Conservation (phyloP, 2,888 invertebrate genomes). For the Volucella bombylans region DNA sequence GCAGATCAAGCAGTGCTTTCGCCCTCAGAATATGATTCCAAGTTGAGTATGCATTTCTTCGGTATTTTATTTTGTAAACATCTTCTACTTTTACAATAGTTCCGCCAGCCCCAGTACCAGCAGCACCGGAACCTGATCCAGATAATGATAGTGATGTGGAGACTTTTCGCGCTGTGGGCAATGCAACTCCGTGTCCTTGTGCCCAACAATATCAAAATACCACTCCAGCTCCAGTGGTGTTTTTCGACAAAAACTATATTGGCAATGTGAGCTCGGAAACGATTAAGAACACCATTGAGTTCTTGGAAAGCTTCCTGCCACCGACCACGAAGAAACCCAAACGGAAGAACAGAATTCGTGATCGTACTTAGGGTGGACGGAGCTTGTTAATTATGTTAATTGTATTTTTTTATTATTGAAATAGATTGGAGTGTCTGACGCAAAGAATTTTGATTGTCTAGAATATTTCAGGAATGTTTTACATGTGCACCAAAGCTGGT, state of each 20-base stretch:
- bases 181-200: conserved; percentile 76
- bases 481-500: too few species aligned
- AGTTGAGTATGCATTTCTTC: conserved; percentile 11
- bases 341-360: conserved; percentile 78
- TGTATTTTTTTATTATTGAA: too few species aligned
- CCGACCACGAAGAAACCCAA: conserved; percentile 79
- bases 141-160: conserved; percentile 76
- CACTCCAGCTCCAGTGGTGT: conserved; percentile 77
- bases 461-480: too few species aligned
- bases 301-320: conserved; percentile 80
- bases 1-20: conserved; percentile 80
- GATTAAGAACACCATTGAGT: conserved; percentile 80
- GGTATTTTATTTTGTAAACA: not conserved
- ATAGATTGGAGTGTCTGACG: too few species aligned
- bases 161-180: conserved; percentile 71
- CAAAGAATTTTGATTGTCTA: too few species aligned
- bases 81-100: not conserved
- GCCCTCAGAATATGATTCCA: conserved; percentile 75
- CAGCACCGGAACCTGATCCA: conserved; percentile 74
- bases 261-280: conserved; percentile 81
- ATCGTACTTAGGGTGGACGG: conserved; percentile 33
- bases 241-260: conserved; percentile 80
- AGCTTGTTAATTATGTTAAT: too few species aligned
- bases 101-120: not conserved
- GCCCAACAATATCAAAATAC: conserved; percentile 73